Evolutionary conservation across 1,140 invertebrate species (phyloP).

Genomic region (Drosophila nannoptera): DNA sequence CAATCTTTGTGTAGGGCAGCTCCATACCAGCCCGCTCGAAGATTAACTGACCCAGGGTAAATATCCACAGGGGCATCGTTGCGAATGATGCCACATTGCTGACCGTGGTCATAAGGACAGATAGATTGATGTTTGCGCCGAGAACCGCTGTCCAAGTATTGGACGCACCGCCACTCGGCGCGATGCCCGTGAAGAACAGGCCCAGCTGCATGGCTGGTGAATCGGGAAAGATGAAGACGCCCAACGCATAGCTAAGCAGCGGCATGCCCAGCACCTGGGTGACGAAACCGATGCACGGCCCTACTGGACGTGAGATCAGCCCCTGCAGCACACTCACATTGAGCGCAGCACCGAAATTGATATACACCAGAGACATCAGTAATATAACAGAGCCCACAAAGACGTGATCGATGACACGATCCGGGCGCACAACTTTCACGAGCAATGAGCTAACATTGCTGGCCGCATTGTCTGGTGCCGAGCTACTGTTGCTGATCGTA

Average conservation of each 20-base stretch:
- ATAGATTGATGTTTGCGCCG: constrained; percentile 92
- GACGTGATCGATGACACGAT: constrained; percentile 85
- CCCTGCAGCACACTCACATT: constrained; percentile 86
- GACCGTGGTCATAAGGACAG: constrained; percentile 95
- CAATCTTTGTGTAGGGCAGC: constrained; percentile 91
- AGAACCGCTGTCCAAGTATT: constrained; percentile 96
- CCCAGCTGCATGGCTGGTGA: constrained; percentile 88
- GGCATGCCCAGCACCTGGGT: constrained; percentile 95
- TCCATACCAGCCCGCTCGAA: constrained; percentile 85
- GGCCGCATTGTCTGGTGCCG: constrained; percentile 27
- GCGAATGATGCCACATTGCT: constrained; percentile 91
- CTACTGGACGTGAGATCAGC: constrained; percentile 86
- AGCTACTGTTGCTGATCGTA: constrained; percentile 22
- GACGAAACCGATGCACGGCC: constrained; percentile 89
- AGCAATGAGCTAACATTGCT: constrained; percentile 45
- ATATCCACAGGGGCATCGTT: constrained; percentile 98
- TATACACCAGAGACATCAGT: constrained; percentile 91
- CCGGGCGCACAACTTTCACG: constrained; percentile 83
- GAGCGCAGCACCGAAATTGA: constrained; percentile 96
- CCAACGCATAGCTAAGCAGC: constrained; percentile 88
- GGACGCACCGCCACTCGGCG: constrained; percentile 95
- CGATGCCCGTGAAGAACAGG: constrained; percentile 94
- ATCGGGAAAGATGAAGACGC: constrained; percentile 85
- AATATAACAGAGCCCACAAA: constrained; percentile 89
- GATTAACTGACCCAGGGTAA: constrained; percentile 92